Evolutionary conservation across 1,140 invertebrate genomes (phyloP).

Genomic region (Luehdorfia chinensis): DNA sequence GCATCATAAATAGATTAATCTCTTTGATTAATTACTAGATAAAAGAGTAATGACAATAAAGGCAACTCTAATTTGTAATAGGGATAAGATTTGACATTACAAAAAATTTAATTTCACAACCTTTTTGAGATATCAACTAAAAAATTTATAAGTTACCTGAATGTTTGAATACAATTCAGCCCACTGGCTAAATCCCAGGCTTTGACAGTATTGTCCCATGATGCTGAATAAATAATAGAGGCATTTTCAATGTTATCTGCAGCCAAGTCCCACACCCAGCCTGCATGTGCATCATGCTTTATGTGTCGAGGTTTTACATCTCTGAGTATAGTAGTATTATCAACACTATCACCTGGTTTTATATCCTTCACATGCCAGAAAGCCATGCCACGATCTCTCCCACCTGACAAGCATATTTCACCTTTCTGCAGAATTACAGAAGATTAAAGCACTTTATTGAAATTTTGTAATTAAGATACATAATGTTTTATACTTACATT

Average conservation of each 20-base stretch:
- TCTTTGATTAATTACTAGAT: no score
- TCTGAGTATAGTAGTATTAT: constrained; percentile 29
- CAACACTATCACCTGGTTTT: constrained; percentile 26
- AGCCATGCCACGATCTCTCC: constrained; percentile 63
- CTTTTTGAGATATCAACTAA: no score
- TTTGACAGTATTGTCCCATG: constrained; percentile 74
- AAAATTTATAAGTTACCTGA: constrained; percentile 36
- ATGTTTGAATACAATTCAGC: constrained; percentile 53
- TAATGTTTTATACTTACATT: constrained; percentile 53
- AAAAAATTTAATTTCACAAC: no score
- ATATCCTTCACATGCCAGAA: constrained; percentile 56
- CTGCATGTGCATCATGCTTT: constrained; percentile 56
- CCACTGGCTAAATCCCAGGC: constrained; percentile 62
- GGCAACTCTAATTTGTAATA: no score
- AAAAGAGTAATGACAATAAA: no score
- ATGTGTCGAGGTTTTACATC: constrained; percentile 44
- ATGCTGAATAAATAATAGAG: constrained; percentile 60
- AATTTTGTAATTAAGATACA: no score
- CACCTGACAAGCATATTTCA: constrained; percentile 65
- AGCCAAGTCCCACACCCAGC: constrained; percentile 72
- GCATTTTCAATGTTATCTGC: constrained; percentile 46
- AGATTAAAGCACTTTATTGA: not conserved
- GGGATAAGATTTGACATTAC: no score
- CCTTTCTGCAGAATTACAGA: constrained; percentile 49
- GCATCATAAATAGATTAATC: no score